Evolutionary conservation across 2,888 invertebrate genomes (phyloP).

Genomic region (Andrena haemorrhoa): DNA sequence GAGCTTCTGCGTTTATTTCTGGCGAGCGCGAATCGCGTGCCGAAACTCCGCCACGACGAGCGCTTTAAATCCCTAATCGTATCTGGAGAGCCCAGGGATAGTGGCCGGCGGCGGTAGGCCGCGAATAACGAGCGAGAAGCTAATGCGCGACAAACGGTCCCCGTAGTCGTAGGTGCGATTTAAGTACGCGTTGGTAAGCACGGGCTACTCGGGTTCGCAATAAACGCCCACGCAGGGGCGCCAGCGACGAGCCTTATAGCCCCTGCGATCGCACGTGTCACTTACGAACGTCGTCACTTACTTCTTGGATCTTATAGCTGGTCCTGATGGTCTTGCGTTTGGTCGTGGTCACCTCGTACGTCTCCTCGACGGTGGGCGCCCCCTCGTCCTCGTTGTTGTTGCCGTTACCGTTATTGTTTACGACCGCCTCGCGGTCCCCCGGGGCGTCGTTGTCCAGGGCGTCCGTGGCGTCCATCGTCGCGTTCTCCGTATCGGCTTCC

Average conservation of each 20-base stretch:
- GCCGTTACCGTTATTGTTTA: slow-evolving; percentile 25
- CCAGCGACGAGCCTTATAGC: slow-evolving; percentile 23
- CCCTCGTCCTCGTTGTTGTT: slow-evolving; percentile 71
- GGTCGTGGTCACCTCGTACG: slow-evolving; percentile 83
- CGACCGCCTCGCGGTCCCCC: slow-evolving; percentile 54
- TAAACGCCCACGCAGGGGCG: slow-evolving; percentile 47
- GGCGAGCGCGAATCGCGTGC: slow-evolving; percentile 26
- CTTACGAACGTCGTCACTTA: slow-evolving; percentile 70
- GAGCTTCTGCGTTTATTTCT: slow-evolving; percentile 46
- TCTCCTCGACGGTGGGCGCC: slow-evolving; percentile 82
- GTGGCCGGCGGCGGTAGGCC: too few species aligned
- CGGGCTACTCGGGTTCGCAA: slow-evolving; percentile 12
- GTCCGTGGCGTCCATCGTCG: slow-evolving; percentile 82
- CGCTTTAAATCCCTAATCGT: slow-evolving; percentile 11
- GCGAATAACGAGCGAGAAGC: too few species aligned
- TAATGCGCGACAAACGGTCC: too few species aligned
- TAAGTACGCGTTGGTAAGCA: background rate
- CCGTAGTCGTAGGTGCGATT: background rate
- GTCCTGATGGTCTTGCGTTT: slow-evolving; percentile 82
- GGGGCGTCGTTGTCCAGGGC: slow-evolving; percentile 73
- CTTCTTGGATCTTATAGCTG: slow-evolving; percentile 84
- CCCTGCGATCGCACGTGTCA: slow-evolving; percentile 53
- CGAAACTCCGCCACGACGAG: slow-evolving; percentile 22
- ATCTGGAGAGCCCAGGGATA: too few species aligned
- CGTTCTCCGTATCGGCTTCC: slow-evolving; percentile 71